Conservation (phyloP, 2,113 vertebrate genomes). For the Coreoperca whiteheadi region DNA sequence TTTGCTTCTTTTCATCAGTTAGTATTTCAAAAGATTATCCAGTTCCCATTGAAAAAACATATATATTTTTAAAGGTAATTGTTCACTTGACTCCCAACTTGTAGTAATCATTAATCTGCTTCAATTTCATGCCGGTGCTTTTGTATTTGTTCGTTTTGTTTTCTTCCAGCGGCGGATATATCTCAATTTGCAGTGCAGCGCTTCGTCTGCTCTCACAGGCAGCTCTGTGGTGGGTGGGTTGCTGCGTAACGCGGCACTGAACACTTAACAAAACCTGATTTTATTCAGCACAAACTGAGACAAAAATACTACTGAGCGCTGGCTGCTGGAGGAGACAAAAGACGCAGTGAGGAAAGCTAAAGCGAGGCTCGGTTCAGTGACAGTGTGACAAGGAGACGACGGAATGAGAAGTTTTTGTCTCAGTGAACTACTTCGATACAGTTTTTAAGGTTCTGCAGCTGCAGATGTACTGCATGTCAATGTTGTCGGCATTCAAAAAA, state of each 20-base stretch:
- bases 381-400: slow-evolving; percentile 35
- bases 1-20: slow-evolving; percentile 1
- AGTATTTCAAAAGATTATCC: not conserved
- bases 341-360: not conserved
- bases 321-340: slow-evolving; percentile 7
- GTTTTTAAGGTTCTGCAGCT: slow-evolving; percentile 23
- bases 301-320: slow-evolving; percentile 40
- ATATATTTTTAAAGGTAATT: slow-evolving; percentile 18
- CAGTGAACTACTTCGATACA: slow-evolving; percentile 1
- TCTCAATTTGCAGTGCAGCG: slow-evolving; percentile 20
- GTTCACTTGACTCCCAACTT: not conserved
- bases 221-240: not conserved
- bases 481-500: not conserved
- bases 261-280: slow-evolving; percentile 38
- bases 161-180: slow-evolving; percentile 1
- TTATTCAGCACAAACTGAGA: slow-evolving; percentile 30
- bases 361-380: slow-evolving; percentile 20
- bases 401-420: slow-evolving; percentile 37
- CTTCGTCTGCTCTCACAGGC: slow-evolving; percentile 11
- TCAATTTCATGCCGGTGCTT: slow-evolving; percentile 4
- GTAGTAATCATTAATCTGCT: slow-evolving; percentile 30
- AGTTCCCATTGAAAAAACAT: not conserved
- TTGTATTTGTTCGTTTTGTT: slow-evolving; percentile 1
- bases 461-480: not conserved
- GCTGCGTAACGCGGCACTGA: not conserved